These are phyloP conservation scores for Campaea margaritaria DNA, from an alignment of 2,888 invertebrate species.

Conservation along the genomic window DNA sequence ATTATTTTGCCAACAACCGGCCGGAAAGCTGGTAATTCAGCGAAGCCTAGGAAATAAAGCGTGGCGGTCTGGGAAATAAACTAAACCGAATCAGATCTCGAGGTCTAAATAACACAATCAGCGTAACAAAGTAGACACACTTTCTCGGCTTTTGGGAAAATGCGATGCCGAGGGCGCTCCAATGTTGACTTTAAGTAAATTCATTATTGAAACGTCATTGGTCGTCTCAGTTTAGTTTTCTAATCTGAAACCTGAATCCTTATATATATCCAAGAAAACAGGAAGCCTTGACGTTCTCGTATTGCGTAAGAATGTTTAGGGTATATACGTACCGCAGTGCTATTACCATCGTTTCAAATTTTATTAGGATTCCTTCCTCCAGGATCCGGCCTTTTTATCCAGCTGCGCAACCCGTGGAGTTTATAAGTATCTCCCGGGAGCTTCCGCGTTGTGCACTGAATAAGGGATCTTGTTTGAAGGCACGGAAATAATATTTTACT, in stretches of 20 bases:
- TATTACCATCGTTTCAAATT: conserved; percentile 16
- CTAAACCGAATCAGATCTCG: conserved; percentile 2
- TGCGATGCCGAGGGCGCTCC: conserved; percentile 2
- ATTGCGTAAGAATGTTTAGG: background rate
- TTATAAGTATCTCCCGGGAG: too few relatives aligned
- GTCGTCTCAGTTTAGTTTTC: too few relatives aligned
- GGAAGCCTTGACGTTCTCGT: background rate
- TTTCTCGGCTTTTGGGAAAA: conserved; percentile 36
- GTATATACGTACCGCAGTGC: conserved; percentile 5
- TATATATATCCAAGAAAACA: background rate
- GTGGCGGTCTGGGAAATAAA: conserved; percentile 7
- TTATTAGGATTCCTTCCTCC: background rate
- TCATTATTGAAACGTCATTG: too few relatives aligned
- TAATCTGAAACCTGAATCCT: too few relatives aligned
- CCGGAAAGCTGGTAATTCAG: too few relatives aligned
- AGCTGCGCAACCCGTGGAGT: too few relatives aligned
- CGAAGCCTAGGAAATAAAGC: background rate
- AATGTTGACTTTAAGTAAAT: too few relatives aligned
- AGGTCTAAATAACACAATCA: conserved; percentile 23
- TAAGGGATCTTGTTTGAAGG: background rate
- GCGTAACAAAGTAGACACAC: conserved; percentile 30
- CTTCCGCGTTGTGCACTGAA: background rate
- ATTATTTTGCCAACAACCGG: background rate
- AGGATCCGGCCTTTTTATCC: background rate
- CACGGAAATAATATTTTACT: too few relatives aligned